A percentile compares a stretch with the other conserved stretches of the same genome.
Conservation (phyloP, 2,888 invertebrate genomes). For the Lasius platythorax region DNA sequence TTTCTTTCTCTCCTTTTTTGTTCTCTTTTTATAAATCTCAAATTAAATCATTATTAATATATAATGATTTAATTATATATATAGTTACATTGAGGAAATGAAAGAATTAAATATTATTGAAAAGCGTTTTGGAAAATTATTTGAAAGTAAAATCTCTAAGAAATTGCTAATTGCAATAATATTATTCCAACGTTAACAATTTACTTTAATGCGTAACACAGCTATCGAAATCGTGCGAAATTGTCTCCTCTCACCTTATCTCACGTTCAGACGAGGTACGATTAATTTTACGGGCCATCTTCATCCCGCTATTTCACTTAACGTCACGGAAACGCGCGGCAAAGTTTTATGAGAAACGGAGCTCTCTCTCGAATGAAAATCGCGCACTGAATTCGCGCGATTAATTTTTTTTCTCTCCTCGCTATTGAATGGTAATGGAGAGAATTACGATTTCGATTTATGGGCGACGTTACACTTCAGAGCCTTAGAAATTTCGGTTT, state of each 20-base stretch:
- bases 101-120: not conserved
- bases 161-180: not conserved
- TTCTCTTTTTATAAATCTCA: not conserved
- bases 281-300: conserved; percentile 47
- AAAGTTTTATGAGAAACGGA: conserved; percentile 63
- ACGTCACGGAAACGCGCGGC: conserved; percentile 39
- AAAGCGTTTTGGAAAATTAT: not conserved
- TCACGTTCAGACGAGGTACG: conserved; percentile 11
- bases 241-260: not conserved
- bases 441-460: conserved; percentile 76
- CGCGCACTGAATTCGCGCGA: conserved; percentile 50
- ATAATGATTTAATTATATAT: not conserved
- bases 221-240: conserved; percentile 3
- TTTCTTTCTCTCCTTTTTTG: not conserved
- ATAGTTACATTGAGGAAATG: not conserved
- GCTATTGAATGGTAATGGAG: conserved; percentile 76
- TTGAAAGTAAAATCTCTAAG: not conserved
- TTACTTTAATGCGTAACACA: not conserved
- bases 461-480: conserved; percentile 71
- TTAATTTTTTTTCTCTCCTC: conserved; percentile 55
- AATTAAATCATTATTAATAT: not conserved
- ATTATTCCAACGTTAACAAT: not conserved
- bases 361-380: conserved; percentile 53
- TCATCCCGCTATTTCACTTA: conserved; percentile 49
- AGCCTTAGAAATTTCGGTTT: conserved; percentile 77